Base-by-base conservation (phyloP, 2,888 invertebrate genomes). In the Leptothorax acervorum region DNA sequence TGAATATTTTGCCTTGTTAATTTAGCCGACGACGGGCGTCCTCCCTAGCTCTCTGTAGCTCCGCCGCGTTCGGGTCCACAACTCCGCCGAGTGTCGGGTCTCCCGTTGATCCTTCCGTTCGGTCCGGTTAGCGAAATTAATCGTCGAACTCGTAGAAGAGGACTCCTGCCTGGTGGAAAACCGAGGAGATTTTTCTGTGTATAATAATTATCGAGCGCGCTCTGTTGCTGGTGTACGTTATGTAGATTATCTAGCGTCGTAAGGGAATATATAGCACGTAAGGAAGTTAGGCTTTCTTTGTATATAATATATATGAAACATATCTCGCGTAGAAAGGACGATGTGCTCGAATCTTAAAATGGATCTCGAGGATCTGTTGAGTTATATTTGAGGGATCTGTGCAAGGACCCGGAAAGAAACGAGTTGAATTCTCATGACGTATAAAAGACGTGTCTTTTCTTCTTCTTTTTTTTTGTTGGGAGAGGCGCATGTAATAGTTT, bases 281-380 rank as follows among this genome's bases (percentile, higher is more conserved):
- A 73, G 73, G 28, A 28, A 87, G 76, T 60, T 88, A 88, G 87
- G 73, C 84, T 88, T 88, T 90, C 85, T 87, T 93, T 94, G 94
- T 94, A 94, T 91, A 79, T 79, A 35, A 94, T 31, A 48, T 31
- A 94, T 31, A 28, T 45, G 94, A 94, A 92, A 94, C 91, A 94
- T 94, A 94, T 94, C 94, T 90, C 88, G 89, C 90, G 86, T 91
- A 90, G 18, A 90, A 4, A 63, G 31, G 90, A 86, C 86, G 81
- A 91, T 90, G 91, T 92, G 91, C 92, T 93, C 92, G 90, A 23
- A 89, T 93, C 90, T 92, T 66, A 0, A 55, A 92, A 92, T 85
- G 15, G 39, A 75, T 71, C 71, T 71, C 35, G 8, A 39, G 31
- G 23, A 23, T 23, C 23, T 23, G 23, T 23, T 23, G 23, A 23